Conservation (phyloP, 1,140 invertebrate genomes). For the Calliopsis andreniformis region DNA sequence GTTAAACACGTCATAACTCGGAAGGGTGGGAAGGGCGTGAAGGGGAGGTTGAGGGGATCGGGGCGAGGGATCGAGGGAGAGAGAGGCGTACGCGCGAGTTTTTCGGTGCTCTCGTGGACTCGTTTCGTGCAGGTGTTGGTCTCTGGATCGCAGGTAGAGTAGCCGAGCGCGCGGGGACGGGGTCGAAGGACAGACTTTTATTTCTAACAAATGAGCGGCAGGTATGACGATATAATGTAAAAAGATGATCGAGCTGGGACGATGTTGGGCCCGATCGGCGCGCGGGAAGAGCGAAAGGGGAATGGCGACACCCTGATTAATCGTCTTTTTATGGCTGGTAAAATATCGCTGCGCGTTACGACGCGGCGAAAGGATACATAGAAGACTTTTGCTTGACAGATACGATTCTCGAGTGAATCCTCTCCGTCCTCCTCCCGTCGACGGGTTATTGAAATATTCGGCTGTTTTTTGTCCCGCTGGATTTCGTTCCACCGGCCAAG, state of each 20-base stretch:
- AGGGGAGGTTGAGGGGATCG: neutral
- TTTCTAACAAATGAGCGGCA: conserved; percentile 64
- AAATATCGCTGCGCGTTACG: conserved; percentile 55
- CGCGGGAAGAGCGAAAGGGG: neutral
- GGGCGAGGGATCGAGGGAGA: neutral
- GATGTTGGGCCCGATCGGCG: neutral
- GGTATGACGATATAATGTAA: conserved; percentile 62
- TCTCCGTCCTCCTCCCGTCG: neutral
- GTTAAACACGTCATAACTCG: conserved; percentile 73
- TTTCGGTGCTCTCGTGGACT: conserved; percentile 25
- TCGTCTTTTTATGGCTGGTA: conserved; percentile 67
- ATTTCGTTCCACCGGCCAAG: neutral
- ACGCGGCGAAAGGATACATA: conserved; percentile 32
- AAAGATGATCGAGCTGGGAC: conserved; percentile 48
- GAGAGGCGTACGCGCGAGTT: conserved; percentile 2
- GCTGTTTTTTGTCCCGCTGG: conserved; percentile 2
- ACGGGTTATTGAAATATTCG: conserved; percentile 45
- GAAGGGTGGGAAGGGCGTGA: conserved; percentile 4
- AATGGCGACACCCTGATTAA: conserved; percentile 54
- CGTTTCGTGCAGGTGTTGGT: conserved; percentile 39
- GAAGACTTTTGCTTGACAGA: conserved; percentile 32
- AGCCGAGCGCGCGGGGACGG: neutral
- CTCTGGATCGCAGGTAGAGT: conserved; percentile 38
- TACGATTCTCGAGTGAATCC: conserved; percentile 37
- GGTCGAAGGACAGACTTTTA: conserved; percentile 47